phyloP scores from a whole-genome alignment of 1,140 invertebrate species.

The Drosophila nigrodunni region DNA sequence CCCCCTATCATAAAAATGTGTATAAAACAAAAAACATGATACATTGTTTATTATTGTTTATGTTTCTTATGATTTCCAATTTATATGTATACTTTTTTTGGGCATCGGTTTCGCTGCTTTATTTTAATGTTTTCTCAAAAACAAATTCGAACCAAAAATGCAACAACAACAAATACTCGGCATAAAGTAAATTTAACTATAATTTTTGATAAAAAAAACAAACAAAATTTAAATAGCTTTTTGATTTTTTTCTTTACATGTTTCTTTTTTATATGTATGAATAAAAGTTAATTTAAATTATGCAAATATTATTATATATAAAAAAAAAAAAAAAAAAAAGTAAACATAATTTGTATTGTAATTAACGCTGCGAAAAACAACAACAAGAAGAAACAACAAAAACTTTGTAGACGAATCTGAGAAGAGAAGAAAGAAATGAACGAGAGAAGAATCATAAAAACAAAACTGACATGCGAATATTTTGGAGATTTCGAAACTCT shows the following conservation, averaged over 20 bases:
- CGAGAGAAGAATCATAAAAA: slow-evolving; percentile 27
- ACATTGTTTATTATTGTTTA: slow-evolving; percentile 58
- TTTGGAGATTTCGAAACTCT: slow-evolving; percentile 12
- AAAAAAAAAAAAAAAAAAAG: slow-evolving; percentile 53
- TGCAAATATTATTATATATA: slow-evolving; percentile 70
- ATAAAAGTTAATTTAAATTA: slow-evolving; percentile 65
- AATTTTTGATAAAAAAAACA: slow-evolving; percentile 42
- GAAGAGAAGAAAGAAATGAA: slow-evolving; percentile 12
- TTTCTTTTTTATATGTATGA: slow-evolving; percentile 47
- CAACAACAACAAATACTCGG: slow-evolving; percentile 62
- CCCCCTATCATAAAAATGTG: slow-evolving; percentile 57
- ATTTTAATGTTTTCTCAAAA: slow-evolving; percentile 57
- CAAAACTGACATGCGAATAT: slow-evolving; percentile 45
- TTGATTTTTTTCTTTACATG: slow-evolving; percentile 51
- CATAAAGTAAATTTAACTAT: slow-evolving; percentile 43
- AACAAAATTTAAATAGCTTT: slow-evolving; percentile 57
- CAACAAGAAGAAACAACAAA: slow-evolving; percentile 34
- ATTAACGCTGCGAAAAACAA: slow-evolving; percentile 74
- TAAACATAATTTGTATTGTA: slow-evolving; percentile 76
- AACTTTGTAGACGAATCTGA: slow-evolving; percentile 36
- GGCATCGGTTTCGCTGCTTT: slow-evolving; percentile 46
- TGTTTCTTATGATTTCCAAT: slow-evolving; percentile 66
- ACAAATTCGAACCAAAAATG: slow-evolving; percentile 72
- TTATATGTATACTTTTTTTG: slow-evolving; percentile 5
- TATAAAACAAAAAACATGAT: slow-evolving; percentile 55